Evolutionary conservation across 1,140 invertebrate genomes (phyloP).

Genomic region (Ceratitis capitata): DNA sequence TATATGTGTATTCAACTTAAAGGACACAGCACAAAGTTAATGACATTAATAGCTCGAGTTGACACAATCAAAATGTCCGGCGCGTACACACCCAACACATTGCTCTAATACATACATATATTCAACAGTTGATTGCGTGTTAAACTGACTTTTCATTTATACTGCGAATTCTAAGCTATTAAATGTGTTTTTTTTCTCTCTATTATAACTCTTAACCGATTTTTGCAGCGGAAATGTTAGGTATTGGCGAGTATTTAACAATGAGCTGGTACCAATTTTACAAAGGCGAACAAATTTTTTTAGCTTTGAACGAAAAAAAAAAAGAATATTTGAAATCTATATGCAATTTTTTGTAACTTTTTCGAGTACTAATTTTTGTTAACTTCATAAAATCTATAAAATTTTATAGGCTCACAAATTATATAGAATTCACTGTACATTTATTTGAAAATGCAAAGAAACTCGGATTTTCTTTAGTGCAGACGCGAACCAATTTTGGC

Average conservation of each 20-base stretch:
- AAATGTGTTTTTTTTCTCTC: background rate
- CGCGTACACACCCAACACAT: background rate
- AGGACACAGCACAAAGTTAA: conserved; percentile 6
- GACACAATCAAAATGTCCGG: background rate
- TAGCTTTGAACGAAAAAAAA: no score
- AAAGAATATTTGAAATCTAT: no score
- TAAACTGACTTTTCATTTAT: conserved; percentile 12
- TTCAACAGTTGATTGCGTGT: conserved; percentile 43
- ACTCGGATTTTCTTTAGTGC: background rate
- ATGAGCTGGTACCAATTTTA: no score
- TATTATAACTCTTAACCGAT: background rate
- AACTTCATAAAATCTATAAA: no score
- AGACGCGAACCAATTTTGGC: background rate
- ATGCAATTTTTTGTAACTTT: no score
- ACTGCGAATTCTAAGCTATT: background rate
- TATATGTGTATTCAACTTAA: background rate
- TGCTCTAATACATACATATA: no score
- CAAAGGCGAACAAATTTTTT: no score
- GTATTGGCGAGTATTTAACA: background rate
- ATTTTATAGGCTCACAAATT: no score
- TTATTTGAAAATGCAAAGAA: background rate
- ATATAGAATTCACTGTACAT: background rate
- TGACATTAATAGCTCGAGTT: background rate
- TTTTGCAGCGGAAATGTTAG: background rate
- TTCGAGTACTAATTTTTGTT: no score